Conservation (phyloP, 2,888 invertebrate species). For the Fabriciana adippe region DNA sequence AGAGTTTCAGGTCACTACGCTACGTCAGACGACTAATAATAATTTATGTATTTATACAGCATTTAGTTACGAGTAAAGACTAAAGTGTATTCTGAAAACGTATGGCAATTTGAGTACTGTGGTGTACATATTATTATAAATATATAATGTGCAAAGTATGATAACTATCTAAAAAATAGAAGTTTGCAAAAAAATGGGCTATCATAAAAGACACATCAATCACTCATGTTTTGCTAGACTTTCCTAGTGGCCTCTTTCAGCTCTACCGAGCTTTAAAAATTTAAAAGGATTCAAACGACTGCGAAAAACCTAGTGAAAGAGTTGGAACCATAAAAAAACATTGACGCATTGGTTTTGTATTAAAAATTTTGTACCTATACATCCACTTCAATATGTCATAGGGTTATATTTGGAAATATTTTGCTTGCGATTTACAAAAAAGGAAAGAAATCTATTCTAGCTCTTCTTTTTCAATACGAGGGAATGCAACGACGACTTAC, state of each 20-base stretch:
- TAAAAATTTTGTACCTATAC: neutral
- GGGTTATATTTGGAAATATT: neutral
- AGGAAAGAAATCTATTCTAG: no score
- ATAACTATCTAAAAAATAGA: no score
- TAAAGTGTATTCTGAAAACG: no score
- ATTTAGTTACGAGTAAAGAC: no score
- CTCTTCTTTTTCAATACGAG: no score
- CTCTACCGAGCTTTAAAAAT: slow-evolving; percentile 10
- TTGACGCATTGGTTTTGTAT: slow-evolving; percentile 11
- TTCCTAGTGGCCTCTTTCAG: neutral
- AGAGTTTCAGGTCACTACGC: no score
- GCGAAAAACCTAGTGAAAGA: slow-evolving; percentile 8
- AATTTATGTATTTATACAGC: no score
- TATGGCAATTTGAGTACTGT: no score
- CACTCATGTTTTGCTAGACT: neutral
- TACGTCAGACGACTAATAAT: no score
- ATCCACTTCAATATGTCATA: slow-evolving; percentile 8
- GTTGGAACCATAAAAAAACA: slow-evolving; percentile 6
- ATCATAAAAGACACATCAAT: neutral
- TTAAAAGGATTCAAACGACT: slow-evolving; percentile 10
- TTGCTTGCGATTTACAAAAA: neutral
- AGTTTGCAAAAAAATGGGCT: neutral
- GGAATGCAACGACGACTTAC: no score
- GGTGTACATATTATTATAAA: no score
- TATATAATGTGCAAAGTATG: no score